phyloP scores from a whole-genome alignment of 2,888 invertebrate genomes.

The Dendrolimus houi region DNA sequence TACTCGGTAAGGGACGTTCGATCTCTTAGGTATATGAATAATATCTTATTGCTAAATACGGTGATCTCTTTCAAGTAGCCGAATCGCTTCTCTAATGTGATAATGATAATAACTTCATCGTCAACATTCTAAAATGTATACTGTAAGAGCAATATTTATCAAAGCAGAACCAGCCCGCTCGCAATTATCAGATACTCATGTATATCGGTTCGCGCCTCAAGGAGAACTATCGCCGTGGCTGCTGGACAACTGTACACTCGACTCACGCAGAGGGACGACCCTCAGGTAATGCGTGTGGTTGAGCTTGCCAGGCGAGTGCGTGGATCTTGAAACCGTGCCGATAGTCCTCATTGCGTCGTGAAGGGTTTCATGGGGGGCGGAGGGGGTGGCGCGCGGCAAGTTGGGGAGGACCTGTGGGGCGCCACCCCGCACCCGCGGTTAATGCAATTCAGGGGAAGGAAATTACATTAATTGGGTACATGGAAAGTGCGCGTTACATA shows the following conservation, averaged over 20 bases:
- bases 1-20: conserved; percentile 77
- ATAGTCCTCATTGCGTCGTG: conserved; percentile 10
- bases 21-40: conserved; percentile 72
- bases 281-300: conserved; percentile 2
- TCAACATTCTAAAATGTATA: conserved; percentile 44
- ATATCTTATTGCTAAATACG: conserved; percentile 71
- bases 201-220: conserved; percentile 15
- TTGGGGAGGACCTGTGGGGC: conserved; percentile 27
- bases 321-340: conserved; percentile 6
- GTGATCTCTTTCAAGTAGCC: conserved; percentile 60
- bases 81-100: conserved; percentile 48
- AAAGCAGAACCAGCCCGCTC: conserved; percentile 71
- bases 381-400: conserved; percentile 19
- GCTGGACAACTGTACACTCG: background rate
- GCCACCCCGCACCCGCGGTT: conserved; percentile 30
- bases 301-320: conserved; percentile 9
- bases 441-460: conserved; percentile 66
- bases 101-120: conserved; percentile 35
- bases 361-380: conserved; percentile 11
- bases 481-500: conserved; percentile 72
- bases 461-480: conserved; percentile 63
- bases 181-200: conserved; percentile 28
- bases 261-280: background rate
- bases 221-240: conserved; percentile 9
- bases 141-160: conserved; percentile 55